Evolutionary conservation across 2,113 vertebrate species (phyloP).

Genomic region (Takifugu flavidus): DNA sequence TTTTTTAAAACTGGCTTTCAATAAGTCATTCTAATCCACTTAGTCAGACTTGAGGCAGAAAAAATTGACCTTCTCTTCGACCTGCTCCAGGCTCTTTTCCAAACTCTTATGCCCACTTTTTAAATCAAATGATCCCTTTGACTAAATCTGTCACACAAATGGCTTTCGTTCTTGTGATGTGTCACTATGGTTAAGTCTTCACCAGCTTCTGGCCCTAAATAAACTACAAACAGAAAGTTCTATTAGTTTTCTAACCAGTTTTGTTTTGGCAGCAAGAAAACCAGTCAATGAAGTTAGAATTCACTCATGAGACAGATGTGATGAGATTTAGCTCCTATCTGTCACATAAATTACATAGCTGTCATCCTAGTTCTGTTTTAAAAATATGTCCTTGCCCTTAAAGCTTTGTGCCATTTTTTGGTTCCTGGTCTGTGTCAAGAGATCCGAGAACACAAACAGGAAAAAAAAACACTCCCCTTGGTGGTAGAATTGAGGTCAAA

Average conservation of each 20-base stretch:
- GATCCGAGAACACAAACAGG: slow-evolving; percentile 27
- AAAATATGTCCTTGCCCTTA: slow-evolving; percentile 14
- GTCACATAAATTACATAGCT: slow-evolving; percentile 26
- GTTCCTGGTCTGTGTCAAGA: slow-evolving; percentile 5
- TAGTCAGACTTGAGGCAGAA: slow-evolving; percentile 31
- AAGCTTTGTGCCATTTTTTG: slow-evolving; percentile 7
- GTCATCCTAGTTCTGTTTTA: slow-evolving; percentile 24
- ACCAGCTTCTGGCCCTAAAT: slow-evolving; percentile 32
- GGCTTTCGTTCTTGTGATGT: slow-evolving; percentile 53
- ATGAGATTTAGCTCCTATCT: slow-evolving; percentile 29
- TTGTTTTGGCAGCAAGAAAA: slow-evolving; percentile 30
- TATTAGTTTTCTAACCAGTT: slow-evolving; percentile 53
- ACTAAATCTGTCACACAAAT: slow-evolving; percentile 50
- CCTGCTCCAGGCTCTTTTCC: slow-evolving; percentile 32
- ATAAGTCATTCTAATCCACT: slow-evolving; percentile 50
- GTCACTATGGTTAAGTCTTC: slow-evolving; percentile 50
- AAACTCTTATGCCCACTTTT: slow-evolving; percentile 34
- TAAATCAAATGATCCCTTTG: slow-evolving; percentile 33
- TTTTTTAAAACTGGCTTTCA: slow-evolving; percentile 25
- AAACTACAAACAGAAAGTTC: slow-evolving; percentile 40
- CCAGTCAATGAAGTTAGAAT: slow-evolving; percentile 18
- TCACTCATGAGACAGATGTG: slow-evolving; percentile 31
- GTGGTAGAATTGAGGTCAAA: no score
- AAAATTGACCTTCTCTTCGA: slow-evolving; percentile 43
- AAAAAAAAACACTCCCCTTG: slow-evolving; percentile 24